Evolutionary conservation across 2,113 vertebrate species (phyloP), one percentile per base, ranked within the genome.

Genomic region (Notothenia rossii): DNA sequence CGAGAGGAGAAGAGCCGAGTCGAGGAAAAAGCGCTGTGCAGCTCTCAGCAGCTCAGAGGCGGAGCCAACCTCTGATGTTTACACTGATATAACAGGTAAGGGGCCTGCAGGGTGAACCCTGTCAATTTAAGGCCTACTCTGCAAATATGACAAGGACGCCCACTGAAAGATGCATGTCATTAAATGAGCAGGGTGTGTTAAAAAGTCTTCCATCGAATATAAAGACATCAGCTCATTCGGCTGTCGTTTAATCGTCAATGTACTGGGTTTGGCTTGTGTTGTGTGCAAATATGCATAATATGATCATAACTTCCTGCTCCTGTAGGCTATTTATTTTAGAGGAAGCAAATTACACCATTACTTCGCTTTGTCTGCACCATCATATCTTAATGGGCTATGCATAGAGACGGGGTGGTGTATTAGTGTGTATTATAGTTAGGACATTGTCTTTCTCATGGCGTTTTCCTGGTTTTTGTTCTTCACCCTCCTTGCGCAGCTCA

Each of bases 71-170:
- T 75, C 91, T 29, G 94, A 95, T 86, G 85, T 95, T 93, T 94
- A 94, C 93, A 87, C 94, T 79, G 81, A 88, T 69, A 93, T 96
- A 88, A 92, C 95, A 94, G 95, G 95, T 96, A 95, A 94, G 88
- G 59, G 76, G 61, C 29, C 75, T 81, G 85, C 82, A 58, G 61
- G 43, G 63, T 14, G 82, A 86, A 86, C 82, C 56, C 69, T 3
- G 58, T 63, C 78, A 84, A 87, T 84, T 85, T 84, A 46, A 18
- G 14, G 18, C 69, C n/a, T 7, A 69, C 69, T 84, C 67, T 40
- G 40, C 40, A 54, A 40, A 61, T 53, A 20, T 22, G 49, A 10
- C 15, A 40, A 13, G 51, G 22, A 72, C 63, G 43, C 49, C 29
- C 53, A 40, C 2, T 5, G 45, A 45, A 3, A 11, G 2, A 7